phyloP scores from a whole-genome alignment of 2,888 invertebrate species.

The Xestia c-nigrum region DNA sequence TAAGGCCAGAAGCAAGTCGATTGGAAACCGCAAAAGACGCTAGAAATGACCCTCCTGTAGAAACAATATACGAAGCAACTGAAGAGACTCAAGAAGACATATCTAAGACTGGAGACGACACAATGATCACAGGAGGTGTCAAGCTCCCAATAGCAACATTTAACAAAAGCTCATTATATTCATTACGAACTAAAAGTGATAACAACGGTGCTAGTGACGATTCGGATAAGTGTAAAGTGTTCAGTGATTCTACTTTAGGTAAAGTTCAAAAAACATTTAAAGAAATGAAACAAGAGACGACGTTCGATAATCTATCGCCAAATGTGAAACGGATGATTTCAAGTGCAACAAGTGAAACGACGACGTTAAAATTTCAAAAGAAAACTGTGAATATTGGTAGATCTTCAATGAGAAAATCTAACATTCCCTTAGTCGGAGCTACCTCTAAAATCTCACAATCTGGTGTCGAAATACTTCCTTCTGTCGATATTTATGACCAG shows the following conservation, averaged over 20 bases:
- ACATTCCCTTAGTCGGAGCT: slow-evolving; percentile 88
- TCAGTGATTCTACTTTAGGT: slow-evolving; percentile 78
- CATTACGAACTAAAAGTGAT: slow-evolving; percentile 86
- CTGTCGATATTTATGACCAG: slow-evolving; percentile 88
- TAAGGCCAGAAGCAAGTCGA: slow-evolving; percentile 77
- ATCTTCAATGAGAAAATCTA: slow-evolving; percentile 83
- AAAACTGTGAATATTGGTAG: slow-evolving; percentile 79
- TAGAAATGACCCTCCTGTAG: slow-evolving; percentile 87
- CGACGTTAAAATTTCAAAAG: slow-evolving; percentile 85
- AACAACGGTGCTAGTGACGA: slow-evolving; percentile 81
- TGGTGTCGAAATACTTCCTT: slow-evolving; percentile 85
- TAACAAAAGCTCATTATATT: slow-evolving; percentile 86
- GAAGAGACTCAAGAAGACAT: slow-evolving; percentile 71
- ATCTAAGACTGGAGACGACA: slow-evolving; percentile 69
- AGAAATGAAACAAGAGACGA: slow-evolving; percentile 79
- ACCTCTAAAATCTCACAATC: slow-evolving; percentile 89
- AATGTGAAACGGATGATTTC: slow-evolving; percentile 92
- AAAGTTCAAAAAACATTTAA: slow-evolving; percentile 82
- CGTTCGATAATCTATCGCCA: slow-evolving; percentile 91
- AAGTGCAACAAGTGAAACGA: slow-evolving; percentile 85
- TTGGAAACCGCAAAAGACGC: slow-evolving; percentile 88
- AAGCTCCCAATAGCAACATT: slow-evolving; percentile 84
- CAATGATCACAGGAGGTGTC: slow-evolving; percentile 83
- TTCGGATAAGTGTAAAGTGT: slow-evolving; percentile 75
- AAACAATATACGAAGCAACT: slow-evolving; percentile 68